Evolutionary conservation across 2,888 invertebrate species (phyloP), one percentile per base, ranked within the genome.

Genomic region (Aphodius granarius): DNA sequence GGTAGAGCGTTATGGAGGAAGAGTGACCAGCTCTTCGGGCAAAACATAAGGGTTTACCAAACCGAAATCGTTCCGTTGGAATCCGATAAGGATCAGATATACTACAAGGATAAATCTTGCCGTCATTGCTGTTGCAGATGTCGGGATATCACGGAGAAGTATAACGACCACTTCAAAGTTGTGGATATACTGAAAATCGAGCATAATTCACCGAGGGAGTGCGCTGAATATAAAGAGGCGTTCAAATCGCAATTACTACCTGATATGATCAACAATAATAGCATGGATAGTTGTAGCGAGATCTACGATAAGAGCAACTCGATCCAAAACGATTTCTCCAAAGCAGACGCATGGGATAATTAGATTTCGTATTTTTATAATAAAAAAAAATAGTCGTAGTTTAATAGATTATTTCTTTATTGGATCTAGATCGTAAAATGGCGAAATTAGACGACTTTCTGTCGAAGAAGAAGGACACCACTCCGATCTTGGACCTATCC

Each of bases 381-480:
- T 64, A 21, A 20, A 64, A n/a, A n/a, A n/a, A 65, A 66, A 17
- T 23, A 72, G 18, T 9, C 23, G 22, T 63, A 63, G 20, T 72
- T 63, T 71, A 43, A 13, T 72, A 62, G 18, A 18, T 73, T 71
- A 21, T 13, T 74, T 65, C 23, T 65, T 63, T 63, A 20, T n/a
- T 6, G 19, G 21, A 75, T 62, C 16, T 65, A 75, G 21, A 19
- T 68, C 16, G 13, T 43, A 70, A 15, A 65, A 90, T 89, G 88
- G 91, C 91, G 88, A 93, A 93, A 86, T 87, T 96, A 84, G 97
- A 97, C 82, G 96, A 97, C 86, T 89, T 96, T 77, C 90, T 96
- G 81, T 91, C 90, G 78, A 95, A 94, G 89, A 96, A 95, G 87
- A 96, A 95, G 87, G 95, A 96, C 85, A 92, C 93, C 74, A 93